phyloP scores from a whole-genome alignment of 1,140 invertebrate genomes.

The Ostrea denselamellosa region DNA sequence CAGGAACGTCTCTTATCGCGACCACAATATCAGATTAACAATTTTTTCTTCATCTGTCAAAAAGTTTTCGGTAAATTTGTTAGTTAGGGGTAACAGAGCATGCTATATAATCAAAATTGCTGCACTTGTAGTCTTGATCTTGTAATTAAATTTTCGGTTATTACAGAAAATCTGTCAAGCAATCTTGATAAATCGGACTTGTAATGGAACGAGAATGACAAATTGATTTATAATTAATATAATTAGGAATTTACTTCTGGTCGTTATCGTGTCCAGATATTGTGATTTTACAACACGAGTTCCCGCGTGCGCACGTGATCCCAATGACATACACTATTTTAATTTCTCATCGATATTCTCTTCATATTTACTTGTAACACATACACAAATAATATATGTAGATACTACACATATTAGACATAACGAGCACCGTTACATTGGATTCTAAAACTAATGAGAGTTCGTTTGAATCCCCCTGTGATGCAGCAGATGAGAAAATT shows the following conservation, averaged over 20 bases:
- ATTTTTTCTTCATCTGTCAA: slow-evolving; percentile 26
- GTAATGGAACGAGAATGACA: background rate
- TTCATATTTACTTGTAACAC: too few relatives aligned
- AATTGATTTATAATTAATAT: slow-evolving; percentile 19
- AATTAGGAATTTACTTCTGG: background rate
- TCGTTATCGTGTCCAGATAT: too few relatives aligned
- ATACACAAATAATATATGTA: too few relatives aligned
- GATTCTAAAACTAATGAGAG: too few relatives aligned
- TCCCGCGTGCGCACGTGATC: too few relatives aligned
- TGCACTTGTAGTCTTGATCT: slow-evolving; percentile 8
- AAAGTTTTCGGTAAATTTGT: background rate
- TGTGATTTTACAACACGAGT: too few relatives aligned
- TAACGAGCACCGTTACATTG: too few relatives aligned
- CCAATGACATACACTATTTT: too few relatives aligned
- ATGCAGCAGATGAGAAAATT: too few relatives aligned
- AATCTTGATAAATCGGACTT: background rate
- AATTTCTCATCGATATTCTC: too few relatives aligned
- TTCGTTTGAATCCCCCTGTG: too few relatives aligned
- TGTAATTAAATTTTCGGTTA: slow-evolving; percentile 1
- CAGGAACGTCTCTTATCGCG: background rate
- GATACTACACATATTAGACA: too few relatives aligned
- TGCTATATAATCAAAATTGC: background rate
- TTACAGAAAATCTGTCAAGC: slow-evolving; percentile 24
- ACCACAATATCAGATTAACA: background rate
- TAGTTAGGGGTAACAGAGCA: background rate